Conservation (phyloP, 1,140 invertebrate genomes). For the Idris sp. region DNA sequence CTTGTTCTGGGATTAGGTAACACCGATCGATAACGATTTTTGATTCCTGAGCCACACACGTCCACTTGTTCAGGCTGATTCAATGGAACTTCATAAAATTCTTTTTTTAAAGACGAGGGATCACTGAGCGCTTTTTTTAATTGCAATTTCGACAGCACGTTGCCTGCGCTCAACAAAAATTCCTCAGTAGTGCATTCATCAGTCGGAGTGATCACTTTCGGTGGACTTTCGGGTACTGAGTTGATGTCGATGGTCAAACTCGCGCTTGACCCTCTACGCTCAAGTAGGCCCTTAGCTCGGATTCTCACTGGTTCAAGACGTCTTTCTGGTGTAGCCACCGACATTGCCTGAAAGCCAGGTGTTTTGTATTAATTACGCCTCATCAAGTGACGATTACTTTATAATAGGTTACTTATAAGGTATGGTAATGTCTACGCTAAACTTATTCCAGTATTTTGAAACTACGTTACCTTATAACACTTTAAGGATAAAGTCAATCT, state of each 20-base stretch:
- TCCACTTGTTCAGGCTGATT: conserved; percentile 93
- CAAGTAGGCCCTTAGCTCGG: conserved; percentile 83
- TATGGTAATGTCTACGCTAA: too few relatives aligned
- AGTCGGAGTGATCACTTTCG: conserved; percentile 76
- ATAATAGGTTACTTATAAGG: too few relatives aligned
- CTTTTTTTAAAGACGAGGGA: conserved; percentile 84
- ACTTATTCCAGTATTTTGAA: too few relatives aligned
- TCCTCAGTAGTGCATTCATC: conserved; percentile 81
- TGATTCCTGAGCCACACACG: conserved; percentile 91
- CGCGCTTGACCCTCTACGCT: conserved; percentile 90
- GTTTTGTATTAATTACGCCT: too few relatives aligned
- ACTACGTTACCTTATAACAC: too few relatives aligned
- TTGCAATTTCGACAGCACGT: conserved; percentile 83
- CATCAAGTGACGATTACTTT: too few relatives aligned
- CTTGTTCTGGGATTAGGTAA: conserved; percentile 91
- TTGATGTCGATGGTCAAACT: conserved; percentile 86
- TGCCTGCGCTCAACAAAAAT: conserved; percentile 82
- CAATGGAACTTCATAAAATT: conserved; percentile 95
- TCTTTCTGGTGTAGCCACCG: conserved; percentile 66
- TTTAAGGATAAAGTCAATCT: too few relatives aligned
- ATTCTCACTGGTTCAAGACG: conserved; percentile 78
- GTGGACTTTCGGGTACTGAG: conserved; percentile 77
- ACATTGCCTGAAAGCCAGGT: conserved; percentile 68
- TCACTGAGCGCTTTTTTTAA: conserved; percentile 82
- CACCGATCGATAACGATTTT: conserved; percentile 93